A percentile compares a stretch with the other conserved stretches of the same genome.
phyloP scores from a whole-genome alignment of 2,113 vertebrate genomes.

The Romanogobio albipinnatus region DNA sequence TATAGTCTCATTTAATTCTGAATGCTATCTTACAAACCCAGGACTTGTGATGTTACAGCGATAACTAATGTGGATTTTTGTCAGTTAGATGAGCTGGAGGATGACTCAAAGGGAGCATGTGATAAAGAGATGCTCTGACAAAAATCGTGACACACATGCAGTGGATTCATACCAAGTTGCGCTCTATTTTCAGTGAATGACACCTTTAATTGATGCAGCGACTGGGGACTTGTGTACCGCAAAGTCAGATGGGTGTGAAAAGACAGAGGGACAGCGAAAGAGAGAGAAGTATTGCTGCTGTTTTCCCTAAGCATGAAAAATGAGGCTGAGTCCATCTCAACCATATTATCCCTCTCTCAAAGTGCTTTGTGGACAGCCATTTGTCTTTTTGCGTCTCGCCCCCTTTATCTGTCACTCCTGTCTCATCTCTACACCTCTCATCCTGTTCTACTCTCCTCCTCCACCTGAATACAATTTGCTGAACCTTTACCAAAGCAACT shows the following conservation, averaged over 20 bases:
- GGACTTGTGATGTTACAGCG: background rate
- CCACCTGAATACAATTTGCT: background rate
- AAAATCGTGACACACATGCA: slow-evolving; percentile 36
- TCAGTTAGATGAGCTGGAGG: slow-evolving; percentile 18
- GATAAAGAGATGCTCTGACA: slow-evolving; percentile 49
- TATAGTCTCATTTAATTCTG: background rate
- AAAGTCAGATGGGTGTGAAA: slow-evolving; percentile 18
- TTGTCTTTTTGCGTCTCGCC: slow-evolving; percentile 10
- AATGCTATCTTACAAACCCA: slow-evolving; percentile 28
- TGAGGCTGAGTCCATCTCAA: slow-evolving; percentile 8
- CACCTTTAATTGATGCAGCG: slow-evolving; percentile 45
- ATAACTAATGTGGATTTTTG: slow-evolving; percentile 24
- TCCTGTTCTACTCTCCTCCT: slow-evolving; percentile 15
- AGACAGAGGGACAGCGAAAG: slow-evolving; percentile 5
- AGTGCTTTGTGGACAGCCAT: slow-evolving; percentile 37
- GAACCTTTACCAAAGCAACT: slow-evolving; percentile 15
- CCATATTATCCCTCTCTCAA: slow-evolving; percentile 30
- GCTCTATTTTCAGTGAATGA: slow-evolving; percentile 47
- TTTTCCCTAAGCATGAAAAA: slow-evolving; percentile 44
- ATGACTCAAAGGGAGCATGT: slow-evolving; percentile 36
- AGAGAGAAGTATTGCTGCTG: background rate
- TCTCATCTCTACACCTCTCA: slow-evolving; percentile 28
- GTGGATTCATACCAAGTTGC: slow-evolving; percentile 28
- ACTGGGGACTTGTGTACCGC: slow-evolving; percentile 2
- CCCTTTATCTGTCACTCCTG: background rate